Conservation (phyloP, 2,888 invertebrate genomes). For the Acanthococcus lagerstroemiae region DNA sequence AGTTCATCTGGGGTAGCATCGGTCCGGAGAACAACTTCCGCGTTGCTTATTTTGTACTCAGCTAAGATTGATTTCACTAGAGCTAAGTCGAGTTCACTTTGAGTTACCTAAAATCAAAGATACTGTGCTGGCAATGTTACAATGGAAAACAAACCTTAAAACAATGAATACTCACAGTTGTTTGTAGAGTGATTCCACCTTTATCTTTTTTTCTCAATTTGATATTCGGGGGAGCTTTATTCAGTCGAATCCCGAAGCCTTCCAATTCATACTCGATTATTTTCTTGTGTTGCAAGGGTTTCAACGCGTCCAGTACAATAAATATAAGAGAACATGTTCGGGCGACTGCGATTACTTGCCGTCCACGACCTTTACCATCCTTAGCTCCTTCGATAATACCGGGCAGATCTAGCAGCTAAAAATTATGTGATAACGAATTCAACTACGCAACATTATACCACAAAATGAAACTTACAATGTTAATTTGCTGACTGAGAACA, state of each 20-base stretch:
- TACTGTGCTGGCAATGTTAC: too few relatives aligned
- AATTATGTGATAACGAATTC: too few relatives aligned
- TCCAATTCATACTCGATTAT: slow-evolving; percentile 96
- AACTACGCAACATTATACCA: too few relatives aligned
- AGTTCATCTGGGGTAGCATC: slow-evolving; percentile 96
- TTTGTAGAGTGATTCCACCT: slow-evolving; percentile 93
- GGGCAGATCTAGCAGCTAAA: slow-evolving; percentile 87
- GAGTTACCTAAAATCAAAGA: slow-evolving; percentile 52
- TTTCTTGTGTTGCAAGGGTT: slow-evolving; percentile 92
- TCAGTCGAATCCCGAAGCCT: slow-evolving; percentile 92
- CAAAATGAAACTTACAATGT: too few relatives aligned
- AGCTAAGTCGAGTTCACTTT: slow-evolving; percentile 88
- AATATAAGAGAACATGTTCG: slow-evolving; percentile 96
- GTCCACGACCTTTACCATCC: slow-evolving; percentile 97
- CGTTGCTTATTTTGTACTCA: slow-evolving; percentile 98
- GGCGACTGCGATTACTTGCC: slow-evolving; percentile 98
- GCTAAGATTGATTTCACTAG: slow-evolving; percentile 90
- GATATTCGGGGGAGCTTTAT: slow-evolving; percentile 96
- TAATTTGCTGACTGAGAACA: background rate
- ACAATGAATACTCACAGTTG: slow-evolving; percentile 51
- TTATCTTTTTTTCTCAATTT: slow-evolving; percentile 94
- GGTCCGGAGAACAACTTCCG: slow-evolving; percentile 86
- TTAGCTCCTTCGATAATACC: slow-evolving; percentile 99
- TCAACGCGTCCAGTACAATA: slow-evolving; percentile 93
- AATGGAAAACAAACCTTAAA: background rate